Evolutionary conservation across 2,888 invertebrate genomes (phyloP).

Genomic region (Lasioglossum morio): DNA sequence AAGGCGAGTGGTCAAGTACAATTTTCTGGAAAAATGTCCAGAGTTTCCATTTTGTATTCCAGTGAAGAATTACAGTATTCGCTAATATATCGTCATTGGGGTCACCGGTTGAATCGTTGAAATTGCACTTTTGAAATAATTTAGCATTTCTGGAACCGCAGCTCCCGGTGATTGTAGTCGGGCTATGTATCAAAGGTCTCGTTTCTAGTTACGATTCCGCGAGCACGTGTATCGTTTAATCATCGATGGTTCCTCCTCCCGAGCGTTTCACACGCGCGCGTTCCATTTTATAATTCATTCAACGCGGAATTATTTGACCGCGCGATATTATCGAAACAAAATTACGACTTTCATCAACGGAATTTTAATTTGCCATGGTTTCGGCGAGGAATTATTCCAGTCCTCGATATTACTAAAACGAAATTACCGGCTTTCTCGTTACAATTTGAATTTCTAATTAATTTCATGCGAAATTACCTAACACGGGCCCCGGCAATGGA

Average conservation of each 20-base stretch:
- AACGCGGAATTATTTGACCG: conserved; percentile 21
- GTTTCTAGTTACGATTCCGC: neutral
- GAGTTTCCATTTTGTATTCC: neutral
- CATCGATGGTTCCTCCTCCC: conserved; percentile 3
- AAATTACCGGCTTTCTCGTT: conserved; percentile 22
- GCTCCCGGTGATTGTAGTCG: neutral
- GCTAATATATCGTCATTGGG: neutral
- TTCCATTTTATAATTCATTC: conserved; percentile 26
- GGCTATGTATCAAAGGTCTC: conserved; percentile 11
- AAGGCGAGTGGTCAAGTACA: neutral
- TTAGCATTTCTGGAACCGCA: neutral
- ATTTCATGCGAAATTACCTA: conserved; percentile 20
- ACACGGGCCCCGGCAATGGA: neutral
- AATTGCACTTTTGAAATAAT: conserved; percentile 8
- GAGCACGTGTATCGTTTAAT: conserved; percentile 15
- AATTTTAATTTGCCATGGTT: conserved; percentile 21
- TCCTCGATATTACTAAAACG: conserved; percentile 9
- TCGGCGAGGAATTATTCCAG: conserved; percentile 1
- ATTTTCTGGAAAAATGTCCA: neutral
- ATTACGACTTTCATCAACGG: conserved; percentile 20
- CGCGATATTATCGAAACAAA: conserved; percentile 19
- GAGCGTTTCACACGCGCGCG: neutral
- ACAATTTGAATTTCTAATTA: conserved; percentile 28
- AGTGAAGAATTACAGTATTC: neutral
- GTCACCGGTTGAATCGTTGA: neutral